Evolutionary conservation across 2,113 vertebrate genomes (phyloP), one percentile per base, ranked within the genome.

Genomic region (Cololabis saira): DNA sequence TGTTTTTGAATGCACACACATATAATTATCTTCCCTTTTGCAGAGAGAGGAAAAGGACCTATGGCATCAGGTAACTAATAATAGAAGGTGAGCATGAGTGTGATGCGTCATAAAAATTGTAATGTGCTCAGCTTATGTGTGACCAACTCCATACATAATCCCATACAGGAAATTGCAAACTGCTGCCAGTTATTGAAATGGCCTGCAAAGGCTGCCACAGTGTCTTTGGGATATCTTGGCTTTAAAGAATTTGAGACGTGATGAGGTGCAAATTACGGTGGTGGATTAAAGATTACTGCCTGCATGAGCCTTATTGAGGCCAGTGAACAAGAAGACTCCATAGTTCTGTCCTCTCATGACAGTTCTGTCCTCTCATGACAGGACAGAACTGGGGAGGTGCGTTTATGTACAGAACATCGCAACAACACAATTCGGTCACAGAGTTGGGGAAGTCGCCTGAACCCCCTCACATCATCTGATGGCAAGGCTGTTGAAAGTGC

Each of bases 81-180:
- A 12, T 9, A 19, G 15, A 61, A 40, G 19, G 22, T 53, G 43
- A 21, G 47, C 16, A 21, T 18, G 11, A 40, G 33, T 40, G 51
- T 27, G 13, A 61, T 17, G 19, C 10, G 21, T 30, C 48, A 43
- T 42, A 66, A 53, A 49, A 74, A 54, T 60, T 65, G 1, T 54
- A 61, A 51, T 53, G 62, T 19, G 53, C 44, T 56, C 42, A 17
- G 9, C 55, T 56, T 61, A n/a, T 45, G 45, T n/a, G 13, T 63
- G 55, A 86, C 40, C 74, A 18, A 58, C 27, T 22, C 13, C 42
- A 44, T 56, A 61, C 48, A 64, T 30, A 53, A 52, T 37, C 12
- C 43, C 42, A 49, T 1, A 52, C 48, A 45, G 24, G 3, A 50
- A 30, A 43, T 7, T 74, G 42, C 16, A 52, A n/a, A 64, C 66